These are phyloP conservation scores for Jaculus jaculus DNA, from an alignment of 2,113 vertebrate genomes.

Conservation along the genomic window DNA sequence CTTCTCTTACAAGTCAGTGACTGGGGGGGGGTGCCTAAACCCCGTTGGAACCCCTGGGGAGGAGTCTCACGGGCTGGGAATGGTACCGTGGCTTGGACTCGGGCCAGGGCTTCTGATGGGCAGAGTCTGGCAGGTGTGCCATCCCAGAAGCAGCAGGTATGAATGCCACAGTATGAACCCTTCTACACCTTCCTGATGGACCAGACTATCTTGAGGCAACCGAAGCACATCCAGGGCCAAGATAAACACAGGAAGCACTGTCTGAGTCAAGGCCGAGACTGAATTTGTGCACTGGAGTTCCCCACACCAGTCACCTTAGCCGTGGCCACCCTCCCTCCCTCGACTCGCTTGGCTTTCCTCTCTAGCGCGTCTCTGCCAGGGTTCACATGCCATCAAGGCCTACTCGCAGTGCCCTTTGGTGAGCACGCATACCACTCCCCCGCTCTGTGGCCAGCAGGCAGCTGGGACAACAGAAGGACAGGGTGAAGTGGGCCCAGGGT, in stretches of 20 bases:
- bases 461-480: conserved; percentile 24
- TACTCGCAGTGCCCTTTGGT: conserved; percentile 80
- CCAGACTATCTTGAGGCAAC: conserved; percentile 20
- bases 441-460: conserved; percentile 68
- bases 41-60: background rate
- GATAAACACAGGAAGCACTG: background rate
- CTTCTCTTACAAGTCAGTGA: conserved; percentile 46
- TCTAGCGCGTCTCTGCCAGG: conserved; percentile 56
- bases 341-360: conserved; percentile 51
- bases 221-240: background rate
- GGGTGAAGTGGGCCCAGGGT: background rate
- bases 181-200: background rate
- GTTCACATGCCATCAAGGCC: conserved; percentile 77
- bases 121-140: background rate
- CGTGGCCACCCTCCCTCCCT: background rate
- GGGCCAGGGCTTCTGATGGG: background rate
- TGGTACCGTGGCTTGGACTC: background rate
- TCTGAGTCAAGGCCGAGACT: background rate
- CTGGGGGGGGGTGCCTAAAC: background rate
- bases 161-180: background rate
- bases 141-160: background rate
- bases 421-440: conserved; percentile 80
- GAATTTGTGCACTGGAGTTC: conserved; percentile 1
- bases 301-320: background rate
- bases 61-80: background rate